Base-by-base conservation (phyloP, 2,797 vertebrate species). In the Acestrorhynchus altus region DNA sequence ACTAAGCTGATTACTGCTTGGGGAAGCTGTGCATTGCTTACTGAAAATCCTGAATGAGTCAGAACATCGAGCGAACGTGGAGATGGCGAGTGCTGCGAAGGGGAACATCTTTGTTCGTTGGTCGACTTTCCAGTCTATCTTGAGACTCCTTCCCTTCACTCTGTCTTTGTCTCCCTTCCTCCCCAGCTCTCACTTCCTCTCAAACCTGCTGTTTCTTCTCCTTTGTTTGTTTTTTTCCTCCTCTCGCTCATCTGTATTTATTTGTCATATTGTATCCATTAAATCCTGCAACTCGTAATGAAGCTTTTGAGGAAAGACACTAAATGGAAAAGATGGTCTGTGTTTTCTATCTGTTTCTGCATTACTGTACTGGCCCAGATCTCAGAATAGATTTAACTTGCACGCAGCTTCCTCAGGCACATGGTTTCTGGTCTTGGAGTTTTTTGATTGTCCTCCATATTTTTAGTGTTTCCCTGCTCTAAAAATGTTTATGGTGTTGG, bases 251-350 rank as follows among this genome's bases (percentile, higher is more conserved):
- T 64, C 49, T 87, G 81, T 88, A 90, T 89, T 87, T 91, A 91
- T 93, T 91, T 93, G 89, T 91, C 87, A 87, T 82, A 87, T 84
- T 92, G 91, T 92, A 84, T 80, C 81, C 87, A 89, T 91, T 84
- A 88, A 89, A 91, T 81, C 68, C 86, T 83, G n/a, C 86, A 87
- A 79, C 59, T 56, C 72, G 85, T 89, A 91, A 84, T 81, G 83
- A 82, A 81, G 83, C 72, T 64, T 79, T 83, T 86, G 83, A 86
- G 83, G 75, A 87, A 90, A 87, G 84, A 86, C 74, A 83, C 22
- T 69, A 82, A 81, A 70, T 61, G 59, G 28, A 61, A 46, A 1
- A 80, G 20, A 8, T 81, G 65, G 26, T 83, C 57, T 85, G 79
- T 90, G 81, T 80, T 52, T 72, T 77, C 40, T 72, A 73, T 81